Percentiles rank a stretch among this genome's conserved stretches.
Conservation (phyloP, 2,888 invertebrate genomes). For the Melieria picta region DNA sequence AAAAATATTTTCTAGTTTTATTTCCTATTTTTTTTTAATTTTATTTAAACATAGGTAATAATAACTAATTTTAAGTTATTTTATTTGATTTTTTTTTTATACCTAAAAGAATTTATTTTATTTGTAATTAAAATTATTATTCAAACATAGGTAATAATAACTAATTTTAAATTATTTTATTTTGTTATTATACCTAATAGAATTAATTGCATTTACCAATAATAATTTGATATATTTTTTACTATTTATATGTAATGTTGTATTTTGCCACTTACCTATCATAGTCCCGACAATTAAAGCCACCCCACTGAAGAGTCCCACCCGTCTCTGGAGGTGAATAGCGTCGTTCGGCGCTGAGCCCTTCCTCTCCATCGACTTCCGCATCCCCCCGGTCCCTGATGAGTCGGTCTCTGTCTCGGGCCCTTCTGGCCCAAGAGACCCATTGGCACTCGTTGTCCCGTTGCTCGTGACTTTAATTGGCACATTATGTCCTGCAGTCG, state of each 20-base stretch:
- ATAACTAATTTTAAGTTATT: too few relatives aligned
- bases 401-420: constrained; percentile 68
- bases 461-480: constrained; percentile 66
- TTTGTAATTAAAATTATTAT: too few relatives aligned
- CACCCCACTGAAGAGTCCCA: constrained; percentile 99
- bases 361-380: constrained; percentile 83
- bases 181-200: too few relatives aligned
- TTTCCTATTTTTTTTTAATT: too few relatives aligned
- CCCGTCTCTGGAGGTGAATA: constrained; percentile 99
- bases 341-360: constrained; percentile 94
- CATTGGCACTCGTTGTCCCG: constrained; percentile 66
- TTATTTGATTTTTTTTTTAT: too few relatives aligned
- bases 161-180: too few relatives aligned
- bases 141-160: too few relatives aligned
- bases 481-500: constrained; percentile 65
- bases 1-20: too few relatives aligned
- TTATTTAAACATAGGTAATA: too few relatives aligned
- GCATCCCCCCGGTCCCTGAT: constrained; percentile 68
- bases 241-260: not conserved
- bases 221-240: too few relatives aligned
- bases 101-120: too few relatives aligned
- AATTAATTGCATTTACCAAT: too few relatives aligned
- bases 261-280: constrained; percentile 79
- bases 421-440: constrained; percentile 67
- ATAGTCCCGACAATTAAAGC: constrained; percentile 98